Percentiles rank a stretch among this genome's conserved stretches.
Evolutionary conservation across 1,140 invertebrate species (phyloP).

Genomic region (Atta colombica): DNA sequence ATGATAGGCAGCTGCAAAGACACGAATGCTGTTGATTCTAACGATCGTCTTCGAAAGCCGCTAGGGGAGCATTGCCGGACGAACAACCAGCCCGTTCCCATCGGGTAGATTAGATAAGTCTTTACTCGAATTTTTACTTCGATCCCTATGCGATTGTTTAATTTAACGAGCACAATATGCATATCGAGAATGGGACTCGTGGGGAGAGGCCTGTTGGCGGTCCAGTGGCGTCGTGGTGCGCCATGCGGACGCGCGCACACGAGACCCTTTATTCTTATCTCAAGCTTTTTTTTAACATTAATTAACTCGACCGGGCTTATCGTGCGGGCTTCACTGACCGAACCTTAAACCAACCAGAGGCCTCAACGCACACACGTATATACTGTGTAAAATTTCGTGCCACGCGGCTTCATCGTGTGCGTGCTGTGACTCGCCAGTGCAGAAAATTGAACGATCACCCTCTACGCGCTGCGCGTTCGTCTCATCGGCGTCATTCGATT

Average conservation of each 20-base stretch:
- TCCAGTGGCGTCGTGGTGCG: constrained; percentile 34
- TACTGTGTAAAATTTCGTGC: neutral
- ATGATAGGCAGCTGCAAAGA: neutral
- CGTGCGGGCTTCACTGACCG: constrained; percentile 63
- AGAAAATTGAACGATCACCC: constrained; percentile 79
- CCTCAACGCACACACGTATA: neutral
- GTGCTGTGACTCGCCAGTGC: constrained; percentile 70
- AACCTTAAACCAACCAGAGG: constrained; percentile 31
- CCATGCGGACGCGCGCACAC: constrained; percentile 65
- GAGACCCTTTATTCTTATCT: constrained; percentile 72
- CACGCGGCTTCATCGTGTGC: neutral
- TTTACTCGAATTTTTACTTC: constrained; percentile 77
- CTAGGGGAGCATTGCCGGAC: neutral
- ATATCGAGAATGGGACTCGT: constrained; percentile 44
- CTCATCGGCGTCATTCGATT: constrained; percentile 74
- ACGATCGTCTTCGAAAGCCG: constrained; percentile 55
- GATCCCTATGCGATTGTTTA: constrained; percentile 76
- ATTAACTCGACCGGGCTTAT: constrained; percentile 79
- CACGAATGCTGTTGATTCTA: constrained; percentile 41
- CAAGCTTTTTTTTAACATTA: constrained; percentile 76
- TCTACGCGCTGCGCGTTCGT: constrained; percentile 53
- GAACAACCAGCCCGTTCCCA: constrained; percentile 6
- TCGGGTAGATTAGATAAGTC: constrained; percentile 75
- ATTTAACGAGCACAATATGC: constrained; percentile 77
- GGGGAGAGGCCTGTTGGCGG: constrained; percentile 43